A percentile compares a stretch with the other conserved stretches of the same genome.
Evolutionary conservation across 2,797 vertebrate genomes (phyloP).

Genomic region (Argya squamiceps): DNA sequence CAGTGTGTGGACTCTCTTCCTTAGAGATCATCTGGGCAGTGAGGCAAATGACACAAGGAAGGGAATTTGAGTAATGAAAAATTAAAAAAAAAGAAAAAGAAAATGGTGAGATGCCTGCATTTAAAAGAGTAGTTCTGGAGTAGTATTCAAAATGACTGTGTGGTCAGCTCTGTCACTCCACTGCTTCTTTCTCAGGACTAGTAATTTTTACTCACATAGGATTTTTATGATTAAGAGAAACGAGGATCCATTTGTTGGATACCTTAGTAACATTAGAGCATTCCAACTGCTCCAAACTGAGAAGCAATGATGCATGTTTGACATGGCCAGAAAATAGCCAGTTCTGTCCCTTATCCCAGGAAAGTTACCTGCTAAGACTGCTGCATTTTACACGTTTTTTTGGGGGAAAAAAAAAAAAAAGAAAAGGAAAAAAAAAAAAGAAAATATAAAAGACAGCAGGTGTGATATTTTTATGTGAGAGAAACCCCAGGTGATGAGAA

Average conservation of each 20-base stretch:
- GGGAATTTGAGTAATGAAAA: neutral
- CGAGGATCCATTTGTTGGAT: neutral
- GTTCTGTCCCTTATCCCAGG: neutral
- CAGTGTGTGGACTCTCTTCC: neutral
- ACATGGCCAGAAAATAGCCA: neutral
- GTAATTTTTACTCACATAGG: neutral
- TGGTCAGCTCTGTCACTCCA: neutral
- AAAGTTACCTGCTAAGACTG: neutral
- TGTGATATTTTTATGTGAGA: neutral
- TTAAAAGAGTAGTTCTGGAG: neutral
- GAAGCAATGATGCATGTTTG: neutral
- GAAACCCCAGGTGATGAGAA: neutral
- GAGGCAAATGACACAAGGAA: neutral
- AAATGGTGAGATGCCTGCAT: neutral
- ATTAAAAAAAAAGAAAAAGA: accelerated
- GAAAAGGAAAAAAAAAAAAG: accelerated
- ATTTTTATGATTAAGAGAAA: neutral
- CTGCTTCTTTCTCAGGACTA: neutral
- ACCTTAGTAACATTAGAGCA: neutral
- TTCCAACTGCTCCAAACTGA: neutral
- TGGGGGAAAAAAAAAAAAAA: accelerated
- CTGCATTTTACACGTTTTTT: neutral
- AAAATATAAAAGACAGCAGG: neutral
- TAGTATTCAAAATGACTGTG: neutral
- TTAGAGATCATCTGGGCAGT: neutral